These are phyloP conservation scores for Gymnoscelis rufifasciata DNA, from an alignment of 2,888 invertebrate genomes.

Conservation along the genomic window DNA sequence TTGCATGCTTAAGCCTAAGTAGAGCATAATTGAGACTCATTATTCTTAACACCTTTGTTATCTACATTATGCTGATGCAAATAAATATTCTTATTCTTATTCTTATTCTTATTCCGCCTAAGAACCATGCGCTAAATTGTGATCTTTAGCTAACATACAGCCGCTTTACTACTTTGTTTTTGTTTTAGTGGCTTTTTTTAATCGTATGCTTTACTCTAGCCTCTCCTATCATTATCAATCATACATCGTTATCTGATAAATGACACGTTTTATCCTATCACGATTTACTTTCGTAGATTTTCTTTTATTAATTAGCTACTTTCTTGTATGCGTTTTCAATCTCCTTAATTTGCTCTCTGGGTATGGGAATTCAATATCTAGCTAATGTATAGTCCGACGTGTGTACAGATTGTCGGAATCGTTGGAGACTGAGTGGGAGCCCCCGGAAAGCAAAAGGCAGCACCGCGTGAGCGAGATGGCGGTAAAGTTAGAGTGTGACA, in stretches of 20 bases:
- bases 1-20: too few relatives aligned
- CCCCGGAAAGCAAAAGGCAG: slow-evolving; percentile 70
- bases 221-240: neutral
- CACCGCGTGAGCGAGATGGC: slow-evolving; percentile 81
- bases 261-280: neutral
- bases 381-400: slow-evolving; percentile 38
- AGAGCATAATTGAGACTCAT: too few relatives aligned
- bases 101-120: too few relatives aligned
- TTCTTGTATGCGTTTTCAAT: neutral
- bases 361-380: slow-evolving; percentile 15
- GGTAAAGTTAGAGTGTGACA: slow-evolving; percentile 85
- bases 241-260: neutral
- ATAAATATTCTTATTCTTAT: too few relatives aligned
- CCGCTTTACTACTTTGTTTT: slow-evolving; percentile 3
- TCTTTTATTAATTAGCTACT: neutral
- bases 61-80: too few relatives aligned
- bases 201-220: neutral
- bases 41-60: too few relatives aligned
- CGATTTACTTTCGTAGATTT: neutral
- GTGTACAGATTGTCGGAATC: slow-evolving; percentile 71
- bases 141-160: slow-evolving; percentile 12
- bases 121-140: slow-evolving; percentile 23
- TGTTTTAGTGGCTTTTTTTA: neutral
- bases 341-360: neutral
- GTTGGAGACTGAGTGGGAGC: slow-evolving; percentile 68